Percentiles rank a stretch among this genome's conserved stretches.
phyloP scores from a whole-genome alignment of 2,113 vertebrate species.

The Chrysemys picta region DNA sequence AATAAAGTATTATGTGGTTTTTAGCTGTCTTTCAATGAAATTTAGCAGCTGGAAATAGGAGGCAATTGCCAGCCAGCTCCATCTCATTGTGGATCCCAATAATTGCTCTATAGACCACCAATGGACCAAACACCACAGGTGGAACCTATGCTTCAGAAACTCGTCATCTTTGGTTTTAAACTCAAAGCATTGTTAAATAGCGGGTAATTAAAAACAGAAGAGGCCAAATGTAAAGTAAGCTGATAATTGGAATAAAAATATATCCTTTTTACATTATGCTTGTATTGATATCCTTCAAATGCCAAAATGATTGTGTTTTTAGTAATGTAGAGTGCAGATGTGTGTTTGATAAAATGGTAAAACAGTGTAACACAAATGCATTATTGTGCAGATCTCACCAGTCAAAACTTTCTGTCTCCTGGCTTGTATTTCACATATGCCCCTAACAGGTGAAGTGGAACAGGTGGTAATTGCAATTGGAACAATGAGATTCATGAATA shows the following conservation, averaged over 20 bases:
- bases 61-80: not conserved
- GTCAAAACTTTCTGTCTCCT: slow-evolving; percentile 25
- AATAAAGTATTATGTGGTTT: not conserved
- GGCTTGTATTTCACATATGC: slow-evolving; percentile 10
- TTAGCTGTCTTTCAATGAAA: not conserved
- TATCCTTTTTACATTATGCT: not conserved
- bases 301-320: not conserved
- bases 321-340: not conserved
- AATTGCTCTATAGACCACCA: not conserved
- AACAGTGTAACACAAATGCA: not conserved
- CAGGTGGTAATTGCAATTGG: slow-evolving; percentile 53
- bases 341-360: not conserved
- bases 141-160: not conserved
- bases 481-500: slow-evolving; percentile 38
- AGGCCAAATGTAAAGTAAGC: not conserved
- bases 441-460: slow-evolving; percentile 42
- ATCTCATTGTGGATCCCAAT: not conserved
- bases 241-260: not conserved
- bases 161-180: not conserved
- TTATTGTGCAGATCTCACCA: not conserved
- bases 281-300: not conserved
- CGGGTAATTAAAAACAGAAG: not conserved
- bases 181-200: not conserved
- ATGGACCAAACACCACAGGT: not conserved
- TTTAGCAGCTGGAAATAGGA: not conserved